Percentiles rank a stretch among this genome's conserved stretches.
Evolutionary conservation across 2,888 invertebrate species (phyloP).

Genomic region (Spisula subtruncata): DNA sequence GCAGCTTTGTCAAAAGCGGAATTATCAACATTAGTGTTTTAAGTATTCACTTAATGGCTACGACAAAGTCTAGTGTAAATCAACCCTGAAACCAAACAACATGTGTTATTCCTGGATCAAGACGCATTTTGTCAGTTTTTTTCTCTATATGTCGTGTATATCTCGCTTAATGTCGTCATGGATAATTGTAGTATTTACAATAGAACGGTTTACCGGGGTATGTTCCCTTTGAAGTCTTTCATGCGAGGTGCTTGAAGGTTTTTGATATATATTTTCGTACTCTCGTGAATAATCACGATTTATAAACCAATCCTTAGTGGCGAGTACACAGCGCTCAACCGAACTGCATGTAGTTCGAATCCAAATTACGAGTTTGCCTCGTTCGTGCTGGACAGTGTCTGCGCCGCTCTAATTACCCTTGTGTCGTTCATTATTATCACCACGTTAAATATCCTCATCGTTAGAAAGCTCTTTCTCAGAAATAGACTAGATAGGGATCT

Average conservation of each 20-base stretch:
- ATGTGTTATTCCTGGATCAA: conserved; percentile 71
- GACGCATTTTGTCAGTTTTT: conserved; percentile 89
- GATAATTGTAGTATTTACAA: conserved; percentile 84
- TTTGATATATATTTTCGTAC: conserved; percentile 74
- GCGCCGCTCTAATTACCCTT: conserved; percentile 78
- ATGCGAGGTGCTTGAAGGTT: conserved; percentile 72
- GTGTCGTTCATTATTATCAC: conserved; percentile 80
- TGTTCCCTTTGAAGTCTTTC: conserved; percentile 83
- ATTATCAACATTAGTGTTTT: conserved; percentile 91
- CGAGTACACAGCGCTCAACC: conserved; percentile 45
- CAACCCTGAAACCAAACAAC: conserved; percentile 49
- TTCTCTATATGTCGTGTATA: conserved; percentile 91
- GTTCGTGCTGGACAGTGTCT: conserved; percentile 79
- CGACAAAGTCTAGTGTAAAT: conserved; percentile 75
- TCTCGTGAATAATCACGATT: conserved; percentile 74
- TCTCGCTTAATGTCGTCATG: conserved; percentile 84
- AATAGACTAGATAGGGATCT: conserved; percentile 69
- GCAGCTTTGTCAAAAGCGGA: conserved; percentile 93
- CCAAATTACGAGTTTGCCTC: conserved; percentile 69
- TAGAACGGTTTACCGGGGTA: conserved; percentile 85
- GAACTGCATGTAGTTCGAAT: conserved; percentile 71
- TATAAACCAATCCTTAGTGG: conserved; percentile 84
- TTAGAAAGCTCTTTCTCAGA: conserved; percentile 72
- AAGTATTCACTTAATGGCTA: conserved; percentile 86
- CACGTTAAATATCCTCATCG: conserved; percentile 79